Percentiles rank a stretch among this genome's conserved stretches.
Evolutionary conservation across 2,888 invertebrate genomes (phyloP).

Genomic region (Cheilosia vulpina): DNA sequence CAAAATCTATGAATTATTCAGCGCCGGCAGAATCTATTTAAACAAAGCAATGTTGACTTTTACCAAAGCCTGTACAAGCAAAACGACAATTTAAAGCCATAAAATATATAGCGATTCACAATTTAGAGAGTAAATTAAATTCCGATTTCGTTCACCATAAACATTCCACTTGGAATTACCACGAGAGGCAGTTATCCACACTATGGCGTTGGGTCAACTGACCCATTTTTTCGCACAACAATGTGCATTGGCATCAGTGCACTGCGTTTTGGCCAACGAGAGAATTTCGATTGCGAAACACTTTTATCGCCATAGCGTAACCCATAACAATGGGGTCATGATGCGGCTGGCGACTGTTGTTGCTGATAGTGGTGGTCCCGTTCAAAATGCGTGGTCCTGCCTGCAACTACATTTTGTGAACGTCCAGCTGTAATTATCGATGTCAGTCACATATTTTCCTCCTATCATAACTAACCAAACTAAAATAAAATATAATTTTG

Average conservation of each 20-base stretch:
- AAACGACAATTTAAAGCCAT: background rate
- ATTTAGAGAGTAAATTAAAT: constrained; percentile 36
- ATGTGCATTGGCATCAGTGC: constrained; percentile 35
- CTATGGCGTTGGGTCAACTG: constrained; percentile 31
- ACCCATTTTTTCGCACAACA: constrained; percentile 36
- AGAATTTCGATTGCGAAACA: constrained; percentile 23
- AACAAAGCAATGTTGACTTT: background rate
- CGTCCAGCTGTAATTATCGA: constrained; percentile 16
- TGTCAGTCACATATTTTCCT: constrained; percentile 2
- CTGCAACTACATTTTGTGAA: constrained; percentile 24
- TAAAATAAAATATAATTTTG: background rate
- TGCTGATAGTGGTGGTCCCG: constrained; percentile 29
- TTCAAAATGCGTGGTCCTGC: constrained; percentile 15
- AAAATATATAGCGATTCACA: background rate
- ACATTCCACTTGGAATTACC: constrained; percentile 14
- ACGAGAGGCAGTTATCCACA: constrained; percentile 41
- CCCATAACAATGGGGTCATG: constrained; percentile 28
- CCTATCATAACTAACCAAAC: background rate
- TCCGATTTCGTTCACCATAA: constrained; percentile 39
- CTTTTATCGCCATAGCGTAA: constrained; percentile 17
- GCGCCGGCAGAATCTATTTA: background rate
- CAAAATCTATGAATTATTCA: too few relatives aligned
- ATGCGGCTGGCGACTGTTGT: constrained; percentile 31
- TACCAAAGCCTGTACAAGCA: background rate
- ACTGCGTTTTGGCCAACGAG: constrained; percentile 51